Conservation (phyloP, 2,113 vertebrate species). For the Pardalotus punctatus region DNA sequence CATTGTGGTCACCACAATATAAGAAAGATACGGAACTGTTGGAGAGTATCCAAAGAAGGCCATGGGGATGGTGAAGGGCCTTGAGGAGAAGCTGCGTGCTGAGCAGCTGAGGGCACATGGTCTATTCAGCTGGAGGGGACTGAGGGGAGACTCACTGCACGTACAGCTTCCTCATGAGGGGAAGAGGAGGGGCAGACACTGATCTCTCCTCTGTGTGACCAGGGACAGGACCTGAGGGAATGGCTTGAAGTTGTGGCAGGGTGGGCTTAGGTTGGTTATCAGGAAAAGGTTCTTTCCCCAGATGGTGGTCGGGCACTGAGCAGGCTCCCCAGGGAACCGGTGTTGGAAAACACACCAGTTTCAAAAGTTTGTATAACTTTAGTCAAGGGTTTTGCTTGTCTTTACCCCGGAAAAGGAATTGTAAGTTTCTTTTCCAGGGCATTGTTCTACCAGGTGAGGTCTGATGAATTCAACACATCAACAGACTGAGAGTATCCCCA, state of each 20-base stretch:
- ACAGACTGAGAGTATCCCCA: no score
- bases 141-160: not conserved
- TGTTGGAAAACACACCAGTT: no score
- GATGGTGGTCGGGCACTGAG: not conserved
- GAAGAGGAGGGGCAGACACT: not conserved
- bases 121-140: not conserved
- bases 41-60: not conserved
- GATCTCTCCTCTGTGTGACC: not conserved
- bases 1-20: not conserved
- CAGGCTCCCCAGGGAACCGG: not conserved
- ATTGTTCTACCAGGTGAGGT: no score
- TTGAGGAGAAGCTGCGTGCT: accelerated
- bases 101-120: not conserved
- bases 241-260: not conserved
- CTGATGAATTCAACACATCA: no score
- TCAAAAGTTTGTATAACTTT: no score
- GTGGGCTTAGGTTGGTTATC: accelerated
- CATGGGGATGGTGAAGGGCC: not conserved
- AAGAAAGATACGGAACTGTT: no score
- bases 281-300: not conserved
- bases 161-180: not conserved
- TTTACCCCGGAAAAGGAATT: no score
- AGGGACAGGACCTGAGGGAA: not conserved
- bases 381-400: no score
- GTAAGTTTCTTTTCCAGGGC: no score